Evolutionary conservation across 2,113 vertebrate genomes (phyloP).

Genomic region (Sprattus sprattus): DNA sequence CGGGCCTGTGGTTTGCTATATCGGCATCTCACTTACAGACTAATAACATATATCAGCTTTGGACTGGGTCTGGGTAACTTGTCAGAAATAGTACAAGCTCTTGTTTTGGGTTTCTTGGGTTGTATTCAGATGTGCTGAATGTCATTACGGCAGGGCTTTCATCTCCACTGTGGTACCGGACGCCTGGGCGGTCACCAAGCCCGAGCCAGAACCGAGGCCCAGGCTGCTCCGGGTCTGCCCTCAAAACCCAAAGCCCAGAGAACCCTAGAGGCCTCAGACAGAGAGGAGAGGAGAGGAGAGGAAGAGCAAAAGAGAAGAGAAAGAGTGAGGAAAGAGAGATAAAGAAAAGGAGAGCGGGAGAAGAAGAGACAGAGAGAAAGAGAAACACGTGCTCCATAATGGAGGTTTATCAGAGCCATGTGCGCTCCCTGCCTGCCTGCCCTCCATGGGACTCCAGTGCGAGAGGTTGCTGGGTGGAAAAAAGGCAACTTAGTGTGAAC

Average conservation of each 20-base stretch:
- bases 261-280: neutral
- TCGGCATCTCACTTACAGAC: neutral
- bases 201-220: neutral
- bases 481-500: conserved; percentile 10
- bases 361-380: neutral
- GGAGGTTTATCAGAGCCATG: conserved; percentile 23
- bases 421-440: neutral
- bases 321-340: neutral
- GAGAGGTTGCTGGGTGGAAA: neutral
- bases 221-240: neutral
- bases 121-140: neutral
- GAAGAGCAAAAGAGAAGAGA: neutral
- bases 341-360: neutral
- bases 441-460: conserved; percentile 4
- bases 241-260: neutral
- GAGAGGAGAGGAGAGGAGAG: neutral
- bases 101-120: neutral
- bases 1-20: conserved; percentile 2
- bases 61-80: neutral
- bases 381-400: neutral
- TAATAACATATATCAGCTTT: conserved; percentile 15
- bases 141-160: neutral
- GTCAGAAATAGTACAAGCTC: neutral
- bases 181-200: neutral
- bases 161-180: neutral